Evolutionary conservation across 2,113 vertebrate species (phyloP), one percentile per base, ranked within the genome.

Genomic region (Planiliza haematocheilus): DNA sequence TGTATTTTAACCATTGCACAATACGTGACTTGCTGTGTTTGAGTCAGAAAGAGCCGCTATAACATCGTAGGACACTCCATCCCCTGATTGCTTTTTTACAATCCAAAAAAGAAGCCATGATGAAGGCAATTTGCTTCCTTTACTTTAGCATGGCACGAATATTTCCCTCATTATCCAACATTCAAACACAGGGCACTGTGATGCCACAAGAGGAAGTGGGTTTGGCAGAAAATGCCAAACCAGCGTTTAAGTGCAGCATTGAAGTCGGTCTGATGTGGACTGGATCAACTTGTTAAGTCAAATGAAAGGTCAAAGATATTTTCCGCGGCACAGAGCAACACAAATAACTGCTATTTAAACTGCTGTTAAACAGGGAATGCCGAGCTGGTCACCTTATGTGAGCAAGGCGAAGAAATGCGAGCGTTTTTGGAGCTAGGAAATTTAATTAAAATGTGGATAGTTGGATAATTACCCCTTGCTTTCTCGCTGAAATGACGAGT

Each of bases 261-360:
- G 67, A 77, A 90, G 72, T 51, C 17, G 65, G 64, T 88, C 77
- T 88, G 86, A 89, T 90, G 86, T 85, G 82, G 84, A 87, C 24
- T 70, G 78, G 74, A 87, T 88, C 78, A 67, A 86, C 87, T 90
- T 88, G 88, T 90, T 85, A 89, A 89, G 79, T 86, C 75, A 88
- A 89, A 91, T 91, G 79, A 90, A 91, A 91, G 87, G 89, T 91
- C 84, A 88, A 81, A 84, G 66, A 89, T 82, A 79, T 85, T 86
- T 88, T 86, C 85, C 86, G 70, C 52, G 68, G 65, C 14, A 17
- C 37, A 51, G 42, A 70, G 77, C 65, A 65, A 82, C 62, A 64
- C 49, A 56, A 49, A 70, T 64, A 74, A 21, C 60, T 60, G 64
- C 68, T 60, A 77, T 83, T 84, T 82, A 67, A 80, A 56, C 48